Conservation (phyloP, 2,113 vertebrate genomes). For the Istiophorus platypterus region DNA sequence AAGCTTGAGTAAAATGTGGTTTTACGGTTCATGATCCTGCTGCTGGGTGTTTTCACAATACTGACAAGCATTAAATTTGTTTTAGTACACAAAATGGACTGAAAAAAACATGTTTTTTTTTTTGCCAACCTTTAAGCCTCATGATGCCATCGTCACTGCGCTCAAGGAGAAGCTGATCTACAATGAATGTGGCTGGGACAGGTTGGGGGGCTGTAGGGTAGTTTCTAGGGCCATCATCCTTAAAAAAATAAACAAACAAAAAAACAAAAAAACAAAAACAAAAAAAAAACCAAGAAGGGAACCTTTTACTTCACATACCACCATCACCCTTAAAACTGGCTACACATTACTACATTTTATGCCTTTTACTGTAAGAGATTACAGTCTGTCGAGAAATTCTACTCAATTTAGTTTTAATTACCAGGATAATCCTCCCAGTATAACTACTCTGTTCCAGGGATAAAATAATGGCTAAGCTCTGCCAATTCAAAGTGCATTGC, state of each 20-base stretch:
- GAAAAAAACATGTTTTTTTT: background rate
- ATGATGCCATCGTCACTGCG: constrained; percentile 91
- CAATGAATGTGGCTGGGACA: constrained; percentile 87
- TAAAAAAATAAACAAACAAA: constrained; percentile 17
- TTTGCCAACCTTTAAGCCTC: constrained; percentile 87
- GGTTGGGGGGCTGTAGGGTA: constrained; percentile 93
- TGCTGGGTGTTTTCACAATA: background rate
- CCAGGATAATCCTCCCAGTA: background rate
- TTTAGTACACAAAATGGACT: background rate
- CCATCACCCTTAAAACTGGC: background rate
- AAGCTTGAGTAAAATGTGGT: background rate
- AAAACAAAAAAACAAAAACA: constrained; percentile 12
- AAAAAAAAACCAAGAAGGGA: background rate
- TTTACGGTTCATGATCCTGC: constrained; percentile 1
- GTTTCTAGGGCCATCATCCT: constrained; percentile 92
- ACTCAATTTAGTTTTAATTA: background rate
- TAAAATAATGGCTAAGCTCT: background rate
- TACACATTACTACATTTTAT: background rate
- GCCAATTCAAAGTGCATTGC: background rate
- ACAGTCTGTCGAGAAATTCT: background rate
- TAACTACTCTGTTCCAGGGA: background rate
- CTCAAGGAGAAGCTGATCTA: constrained; percentile 88
- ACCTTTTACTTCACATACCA: background rate
- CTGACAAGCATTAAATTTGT: background rate
- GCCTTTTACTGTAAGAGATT: background rate